These are phyloP conservation scores for Coilia nasus DNA, from an alignment of 2,797 vertebrate species.

Conservation along the genomic window DNA sequence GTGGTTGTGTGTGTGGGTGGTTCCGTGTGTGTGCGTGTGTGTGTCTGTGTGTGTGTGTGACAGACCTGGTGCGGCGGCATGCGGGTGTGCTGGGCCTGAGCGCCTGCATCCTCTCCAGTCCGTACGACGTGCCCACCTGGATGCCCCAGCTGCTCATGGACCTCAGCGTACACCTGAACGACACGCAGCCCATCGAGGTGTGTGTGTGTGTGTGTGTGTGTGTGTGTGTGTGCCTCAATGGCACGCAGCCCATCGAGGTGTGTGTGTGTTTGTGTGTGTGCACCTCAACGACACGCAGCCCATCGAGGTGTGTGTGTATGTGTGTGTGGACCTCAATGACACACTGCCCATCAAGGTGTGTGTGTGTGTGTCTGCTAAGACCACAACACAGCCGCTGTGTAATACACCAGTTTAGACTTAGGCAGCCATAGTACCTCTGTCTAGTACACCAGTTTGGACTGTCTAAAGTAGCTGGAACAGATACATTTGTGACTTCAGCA, in stretches of 20 bases:
- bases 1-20: neutral
- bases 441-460: no score
- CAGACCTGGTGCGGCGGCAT: conserved; percentile 91
- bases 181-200: conserved; percentile 97
- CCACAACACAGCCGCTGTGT: neutral
- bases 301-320: conserved; percentile 81
- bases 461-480: no score
- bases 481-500: no score
- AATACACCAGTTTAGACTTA: no score
- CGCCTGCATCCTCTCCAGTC: conserved; percentile 94
- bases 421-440: no score
- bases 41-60: neutral
- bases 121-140: conserved; percentile 96
- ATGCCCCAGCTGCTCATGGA: conserved; percentile 98
- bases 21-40: neutral
- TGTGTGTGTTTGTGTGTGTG: no score
- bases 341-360: no score
- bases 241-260: no score
- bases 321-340: no score
- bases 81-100: conserved; percentile 95
- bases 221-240: no score
- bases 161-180: conserved; percentile 94
- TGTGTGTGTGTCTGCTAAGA: no score
- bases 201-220: no score
- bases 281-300: conserved; percentile 92